Evolutionary conservation across 2,113 vertebrate genomes (phyloP).

Genomic region (Bucco capensis): DNA sequence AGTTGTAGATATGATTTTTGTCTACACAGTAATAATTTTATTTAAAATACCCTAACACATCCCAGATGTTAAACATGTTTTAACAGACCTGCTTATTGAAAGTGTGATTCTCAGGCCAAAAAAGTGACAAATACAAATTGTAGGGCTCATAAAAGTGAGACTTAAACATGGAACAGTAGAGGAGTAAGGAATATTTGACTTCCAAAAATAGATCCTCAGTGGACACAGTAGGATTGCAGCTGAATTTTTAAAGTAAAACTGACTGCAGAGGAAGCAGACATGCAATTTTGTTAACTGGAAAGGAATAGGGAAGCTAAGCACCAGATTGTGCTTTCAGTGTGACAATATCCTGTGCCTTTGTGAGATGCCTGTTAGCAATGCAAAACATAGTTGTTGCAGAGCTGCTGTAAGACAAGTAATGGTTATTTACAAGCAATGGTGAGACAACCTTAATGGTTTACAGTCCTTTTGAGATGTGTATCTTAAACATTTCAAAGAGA

Average conservation of each 20-base stretch:
- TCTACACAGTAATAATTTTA: neutral
- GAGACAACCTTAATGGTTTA: neutral
- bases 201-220: conserved; percentile 41
- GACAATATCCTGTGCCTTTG: neutral
- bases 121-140: neutral
- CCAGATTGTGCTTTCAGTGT: neutral
- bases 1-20: neutral
- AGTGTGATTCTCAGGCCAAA: neutral
- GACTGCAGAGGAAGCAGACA: neutral
- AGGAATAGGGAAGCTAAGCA: neutral
- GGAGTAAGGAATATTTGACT: neutral
- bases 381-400: neutral
- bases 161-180: neutral
- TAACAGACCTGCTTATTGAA: conserved; percentile 9
- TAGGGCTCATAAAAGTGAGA: neutral
- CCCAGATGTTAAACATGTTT: conserved; percentile 4
- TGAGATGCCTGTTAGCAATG: neutral
- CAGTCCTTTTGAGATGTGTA: neutral
- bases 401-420: neutral
- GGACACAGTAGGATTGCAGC: neutral
- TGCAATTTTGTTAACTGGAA: neutral
- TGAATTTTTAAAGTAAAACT: conserved; percentile 38
- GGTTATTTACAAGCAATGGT: neutral
- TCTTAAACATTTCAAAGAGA: neutral
- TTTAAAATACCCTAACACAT: neutral